Conservation (phyloP, 2,113 vertebrate species). For the Heliornis fulica region DNA sequence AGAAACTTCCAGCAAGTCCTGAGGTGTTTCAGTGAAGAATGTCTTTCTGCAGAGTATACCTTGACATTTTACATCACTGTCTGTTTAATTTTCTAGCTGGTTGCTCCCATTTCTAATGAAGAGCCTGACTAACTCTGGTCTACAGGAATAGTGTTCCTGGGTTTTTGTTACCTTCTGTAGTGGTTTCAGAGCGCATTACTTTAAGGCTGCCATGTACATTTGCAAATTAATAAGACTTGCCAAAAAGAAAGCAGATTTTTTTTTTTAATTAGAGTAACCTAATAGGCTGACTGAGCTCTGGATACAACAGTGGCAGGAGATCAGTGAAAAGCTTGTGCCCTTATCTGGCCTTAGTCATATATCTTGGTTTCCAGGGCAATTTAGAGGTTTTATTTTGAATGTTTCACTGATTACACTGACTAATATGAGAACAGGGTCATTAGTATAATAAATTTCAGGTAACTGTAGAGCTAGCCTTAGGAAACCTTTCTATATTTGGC, state of each 20-base stretch:
- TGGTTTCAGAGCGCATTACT: not conserved
- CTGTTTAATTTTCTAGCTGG: conserved; percentile 3
- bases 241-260: not conserved
- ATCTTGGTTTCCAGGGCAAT: conserved; percentile 1
- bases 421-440: not conserved
- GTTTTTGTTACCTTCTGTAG: not conserved
- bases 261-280: not conserved
- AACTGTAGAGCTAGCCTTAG: not conserved
- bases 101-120: not conserved
- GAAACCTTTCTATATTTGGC: not conserved
- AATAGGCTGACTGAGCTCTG: not conserved
- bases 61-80: not conserved
- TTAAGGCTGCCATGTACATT: not conserved
- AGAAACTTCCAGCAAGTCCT: conserved; percentile 6
- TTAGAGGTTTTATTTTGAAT: not conserved
- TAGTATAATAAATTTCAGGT: conserved; percentile 9
- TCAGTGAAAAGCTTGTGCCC: not conserved
- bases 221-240: not conserved
- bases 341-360: not conserved
- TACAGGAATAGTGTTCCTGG: not conserved
- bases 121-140: not conserved
- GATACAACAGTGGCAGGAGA: not conserved
- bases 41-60: not conserved
- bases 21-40: not conserved
- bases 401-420: not conserved